These are phyloP conservation scores for Promerops cafer DNA, from an alignment of 2,113 vertebrate species.

Conservation along the genomic window DNA sequence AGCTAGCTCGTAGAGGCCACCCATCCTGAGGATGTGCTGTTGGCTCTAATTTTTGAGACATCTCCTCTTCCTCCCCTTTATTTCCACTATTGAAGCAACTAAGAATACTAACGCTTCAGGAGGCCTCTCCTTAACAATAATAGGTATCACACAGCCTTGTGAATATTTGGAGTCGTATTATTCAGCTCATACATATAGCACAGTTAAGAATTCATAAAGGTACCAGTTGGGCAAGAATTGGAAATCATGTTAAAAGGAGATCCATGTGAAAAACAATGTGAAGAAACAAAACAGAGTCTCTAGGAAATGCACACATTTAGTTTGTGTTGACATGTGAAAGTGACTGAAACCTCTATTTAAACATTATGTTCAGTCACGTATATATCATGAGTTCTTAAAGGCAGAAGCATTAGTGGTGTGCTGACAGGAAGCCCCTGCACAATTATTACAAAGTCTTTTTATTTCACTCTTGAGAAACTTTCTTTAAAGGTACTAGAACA, in stretches of 20 bases:
- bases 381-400: neutral
- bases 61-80: neutral
- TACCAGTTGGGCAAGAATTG: neutral
- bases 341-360: neutral
- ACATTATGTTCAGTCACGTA: neutral
- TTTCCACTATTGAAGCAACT: conserved; percentile 11
- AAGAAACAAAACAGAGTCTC: neutral
- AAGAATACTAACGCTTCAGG: conserved; percentile 31
- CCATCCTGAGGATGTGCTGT: neutral
- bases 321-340: neutral
- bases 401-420: neutral
- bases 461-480: neutral
- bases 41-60: neutral
- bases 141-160: neutral
- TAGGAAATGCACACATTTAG: neutral
- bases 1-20: neutral
- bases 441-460: neutral
- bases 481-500: neutral
- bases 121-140: neutral
- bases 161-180: neutral
- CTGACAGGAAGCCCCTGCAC: neutral
- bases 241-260: neutral
- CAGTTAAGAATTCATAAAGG: neutral
- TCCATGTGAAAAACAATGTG: neutral
- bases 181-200: neutral